Evolutionary conservation across 2,888 invertebrate species (phyloP), one percentile per base, ranked within the genome.

Genomic region (Melanargia galathea): DNA sequence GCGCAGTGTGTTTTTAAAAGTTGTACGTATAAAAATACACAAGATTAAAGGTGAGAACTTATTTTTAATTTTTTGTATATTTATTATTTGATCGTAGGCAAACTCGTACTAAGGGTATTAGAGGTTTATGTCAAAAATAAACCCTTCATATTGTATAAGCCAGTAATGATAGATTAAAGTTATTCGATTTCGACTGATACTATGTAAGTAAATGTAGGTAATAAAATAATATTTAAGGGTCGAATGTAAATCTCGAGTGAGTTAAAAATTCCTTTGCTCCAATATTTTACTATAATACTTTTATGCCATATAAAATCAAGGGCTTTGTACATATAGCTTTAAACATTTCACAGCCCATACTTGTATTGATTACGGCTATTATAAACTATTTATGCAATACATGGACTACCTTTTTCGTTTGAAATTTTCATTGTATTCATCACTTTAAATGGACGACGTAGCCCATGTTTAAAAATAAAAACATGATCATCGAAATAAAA

Each of bases 361-460:
- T 73, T 77, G 72, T 79, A 75, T 78, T 76, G 76, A 80, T 76
- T 82, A 81, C 78, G 77, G 65, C 60, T 63, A 58, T 40, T 49
- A 56, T 69, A 76, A 76, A 69, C 73, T 87, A 90, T 89, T 90
- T 89, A 89, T 90, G 75, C 77, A 75, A 69, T 63, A 58, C 75
- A 92, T 92, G 92, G 89, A 78, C 68, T 73, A 76, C 90, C 91
- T 92, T 92, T 90, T 92, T 84, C 92, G 91, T 91, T 86, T 84
- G 89, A 92, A 84, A 11, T 35, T 70, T 63, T 62, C 58, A 57
- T 60, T 66, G 16, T 6, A 18, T 43, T 43, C 18, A 51, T 57
- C 70, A 52, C 6, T 85, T 91, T 82, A 78, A 86, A 87, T 92
- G 92, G 92, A 92, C 90, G 87, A 92, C 73, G 89, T 82, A 70